These are phyloP conservation scores for Cepphus grylle DNA, from an alignment of 2,113 vertebrate species.

Conservation along the genomic window DNA sequence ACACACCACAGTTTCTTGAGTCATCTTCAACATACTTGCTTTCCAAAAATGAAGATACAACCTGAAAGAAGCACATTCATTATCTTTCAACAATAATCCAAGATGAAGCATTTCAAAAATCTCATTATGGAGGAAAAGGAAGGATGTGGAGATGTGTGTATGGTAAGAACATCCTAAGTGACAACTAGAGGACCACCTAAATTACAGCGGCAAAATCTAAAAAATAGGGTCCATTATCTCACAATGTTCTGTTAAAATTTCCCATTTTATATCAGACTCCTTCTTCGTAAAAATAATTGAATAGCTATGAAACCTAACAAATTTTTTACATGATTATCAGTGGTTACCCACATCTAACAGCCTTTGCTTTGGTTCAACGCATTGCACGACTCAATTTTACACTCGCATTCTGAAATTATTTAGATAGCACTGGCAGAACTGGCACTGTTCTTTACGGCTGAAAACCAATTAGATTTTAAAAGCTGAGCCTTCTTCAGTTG, in stretches of 20 bases:
- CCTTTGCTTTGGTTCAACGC: neutral
- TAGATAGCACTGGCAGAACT: neutral
- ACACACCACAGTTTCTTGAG: constrained; percentile 82
- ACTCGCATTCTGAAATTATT: neutral
- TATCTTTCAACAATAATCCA: neutral
- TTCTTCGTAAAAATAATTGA: neutral
- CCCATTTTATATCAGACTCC: neutral
- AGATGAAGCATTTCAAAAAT: neutral
- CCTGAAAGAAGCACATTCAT: constrained; percentile 74
- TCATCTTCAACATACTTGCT: constrained; percentile 82
- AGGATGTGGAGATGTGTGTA: neutral
- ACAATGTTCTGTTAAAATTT: neutral
- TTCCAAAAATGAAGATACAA: constrained; percentile 86
- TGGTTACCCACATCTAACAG: neutral
- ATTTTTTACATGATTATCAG: neutral
- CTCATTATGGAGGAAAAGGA: neutral
- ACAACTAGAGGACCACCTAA: neutral
- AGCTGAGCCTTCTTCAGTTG: neutral
- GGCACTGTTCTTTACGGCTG: neutral
- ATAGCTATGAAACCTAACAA: neutral
- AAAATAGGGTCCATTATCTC: neutral
- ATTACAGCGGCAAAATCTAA: neutral
- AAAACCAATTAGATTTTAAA: neutral
- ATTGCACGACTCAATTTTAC: neutral
- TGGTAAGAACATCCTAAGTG: neutral